A percentile compares a stretch with the other conserved stretches of the same genome.
Conservation (phyloP, 2,797 vertebrate species). For the Ataeniobius toweri region DNA sequence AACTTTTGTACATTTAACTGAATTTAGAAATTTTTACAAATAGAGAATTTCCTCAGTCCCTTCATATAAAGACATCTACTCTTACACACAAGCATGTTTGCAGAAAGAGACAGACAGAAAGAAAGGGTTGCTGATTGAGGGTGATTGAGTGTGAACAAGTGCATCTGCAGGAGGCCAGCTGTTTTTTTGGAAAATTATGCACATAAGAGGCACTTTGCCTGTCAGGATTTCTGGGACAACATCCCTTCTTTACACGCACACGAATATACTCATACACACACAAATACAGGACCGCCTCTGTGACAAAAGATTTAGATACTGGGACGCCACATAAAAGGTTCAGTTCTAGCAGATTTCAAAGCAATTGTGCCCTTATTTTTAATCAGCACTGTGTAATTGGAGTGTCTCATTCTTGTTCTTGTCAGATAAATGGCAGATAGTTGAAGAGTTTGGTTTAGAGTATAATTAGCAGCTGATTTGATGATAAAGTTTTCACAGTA, state of each 20-base stretch:
- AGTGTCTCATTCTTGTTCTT: conserved; percentile 24
- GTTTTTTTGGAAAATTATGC: conserved; percentile 58
- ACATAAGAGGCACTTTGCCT: conserved; percentile 54
- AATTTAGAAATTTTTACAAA: conserved; percentile 10
- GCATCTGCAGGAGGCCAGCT: conserved; percentile 60
- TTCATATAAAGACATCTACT: conserved; percentile 8
- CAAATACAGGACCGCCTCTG: conserved; percentile 11
- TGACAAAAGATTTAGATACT: conserved; percentile 27
- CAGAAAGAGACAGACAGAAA: conserved; percentile 32
- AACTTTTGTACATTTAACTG: background rate
- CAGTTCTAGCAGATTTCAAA: conserved; percentile 44
- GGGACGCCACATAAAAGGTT: conserved; percentile 36
- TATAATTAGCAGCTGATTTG: conserved; percentile 15
- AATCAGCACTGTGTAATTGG: conserved; percentile 33
- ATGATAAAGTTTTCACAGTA: conserved; percentile 1
- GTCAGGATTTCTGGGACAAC: conserved; percentile 49
- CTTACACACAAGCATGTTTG: conserved; percentile 3
- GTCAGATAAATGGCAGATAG: conserved; percentile 32
- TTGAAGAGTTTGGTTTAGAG: conserved; percentile 27
- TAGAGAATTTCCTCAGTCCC: conserved; percentile 12
- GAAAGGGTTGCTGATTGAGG: conserved; percentile 60
- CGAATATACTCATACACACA: background rate
- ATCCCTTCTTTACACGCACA: conserved; percentile 5
- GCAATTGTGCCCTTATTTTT: conserved; percentile 28
- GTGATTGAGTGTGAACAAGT: conserved; percentile 59